These are phyloP conservation scores for Bradypodion ventrale DNA, from an alignment of 2,797 vertebrate genomes.

Conservation along the genomic window DNA sequence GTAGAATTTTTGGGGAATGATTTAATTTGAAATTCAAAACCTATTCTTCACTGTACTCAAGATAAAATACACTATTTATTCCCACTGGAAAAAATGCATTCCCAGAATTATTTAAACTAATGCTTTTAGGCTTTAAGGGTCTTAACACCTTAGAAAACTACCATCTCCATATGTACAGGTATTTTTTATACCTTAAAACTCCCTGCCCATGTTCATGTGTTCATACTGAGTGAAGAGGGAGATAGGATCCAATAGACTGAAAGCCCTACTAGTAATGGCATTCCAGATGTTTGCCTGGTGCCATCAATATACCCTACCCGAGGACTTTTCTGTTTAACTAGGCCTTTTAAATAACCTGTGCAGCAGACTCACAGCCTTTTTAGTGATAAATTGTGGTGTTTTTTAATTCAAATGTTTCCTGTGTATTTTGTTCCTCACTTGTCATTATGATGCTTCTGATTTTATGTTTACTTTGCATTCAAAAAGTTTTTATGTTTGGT, in stretches of 20 bases:
- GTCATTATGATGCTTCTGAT: not conserved
- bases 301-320: too few species aligned
- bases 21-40: not conserved
- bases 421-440: not conserved
- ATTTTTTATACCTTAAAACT: too few species aligned
- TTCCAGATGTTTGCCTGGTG: too few species aligned
- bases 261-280: not conserved
- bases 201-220: too few species aligned
- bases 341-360: not conserved
- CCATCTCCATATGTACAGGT: not conserved
- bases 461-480: not conserved
- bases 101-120: not conserved
- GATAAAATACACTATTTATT: not conserved
- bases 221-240: not conserved
- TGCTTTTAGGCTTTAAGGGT: not conserved
- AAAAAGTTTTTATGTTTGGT: not conserved
- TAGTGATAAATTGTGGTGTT: not conserved
- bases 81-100: not conserved
- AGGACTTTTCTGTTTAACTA: not conserved
- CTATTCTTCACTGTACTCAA: not conserved
- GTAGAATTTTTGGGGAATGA: not conserved
- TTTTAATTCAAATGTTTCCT: not conserved
- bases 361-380: too few species aligned
- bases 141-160: not conserved
- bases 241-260: too few species aligned